Evolutionary conservation across 2,113 vertebrate species (phyloP), one percentile per base, ranked within the genome.

Genomic region (Shinisaurus crocodilurus): DNA sequence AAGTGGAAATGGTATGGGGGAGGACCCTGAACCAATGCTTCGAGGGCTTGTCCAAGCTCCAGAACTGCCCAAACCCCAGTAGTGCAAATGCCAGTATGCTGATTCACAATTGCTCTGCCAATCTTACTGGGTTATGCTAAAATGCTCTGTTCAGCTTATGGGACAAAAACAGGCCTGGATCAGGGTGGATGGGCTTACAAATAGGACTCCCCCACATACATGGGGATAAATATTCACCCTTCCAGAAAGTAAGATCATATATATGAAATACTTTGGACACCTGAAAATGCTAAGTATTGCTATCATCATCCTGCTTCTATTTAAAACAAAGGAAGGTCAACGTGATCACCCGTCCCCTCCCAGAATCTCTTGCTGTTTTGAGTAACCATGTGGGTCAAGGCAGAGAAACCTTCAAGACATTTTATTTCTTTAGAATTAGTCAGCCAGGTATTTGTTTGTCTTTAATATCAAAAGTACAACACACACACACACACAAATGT

Each of bases 401-500:
- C 57, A 85, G 34, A 89, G 32, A 43, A 90, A 80, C 65, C 45
- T 54, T 63, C 29, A n/a, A 76, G 57, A 18, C 48, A 69, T 54
- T 89, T 76, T 77, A 79, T 85, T 89, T 89, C n/a, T 85, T 90
- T 37, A 85, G 82, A 77, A 37, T 83, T 65, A 20, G 12, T 76
- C 37, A 40, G 45, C 32, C 5, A 27, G 74, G 29, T 1, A 45
- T 57, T 57, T 4, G 2, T 82, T 34, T 50, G n/a, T 12, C 50
- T 48, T 57, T 60, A 34, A 65, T 85, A 85, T 79, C 29, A 79
- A 89, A 90, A 79, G 1, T 63, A 60, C 48, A 89, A 29, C 60
- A 79, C 60, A 85, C 34, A 37, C 10, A 18, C 15, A 85, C 60
- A 65, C 29, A 75, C 8, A 84, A 40, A 50, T 32, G 16, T 57